phyloP scores from a whole-genome alignment of 2,797 vertebrate genomes.

The Hybognathus amarus region DNA sequence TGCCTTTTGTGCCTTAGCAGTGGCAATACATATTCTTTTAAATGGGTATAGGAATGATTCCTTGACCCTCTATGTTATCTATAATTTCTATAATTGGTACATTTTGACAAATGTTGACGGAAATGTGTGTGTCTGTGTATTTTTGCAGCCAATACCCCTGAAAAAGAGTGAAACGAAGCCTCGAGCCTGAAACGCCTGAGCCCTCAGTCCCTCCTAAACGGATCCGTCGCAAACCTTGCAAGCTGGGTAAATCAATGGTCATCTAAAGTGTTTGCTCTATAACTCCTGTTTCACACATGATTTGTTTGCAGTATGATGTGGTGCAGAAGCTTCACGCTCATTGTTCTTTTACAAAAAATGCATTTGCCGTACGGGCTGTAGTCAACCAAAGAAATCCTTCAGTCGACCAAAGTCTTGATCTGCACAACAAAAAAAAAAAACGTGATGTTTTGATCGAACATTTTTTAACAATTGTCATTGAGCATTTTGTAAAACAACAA shows the following conservation, averaged over 20 bases:
- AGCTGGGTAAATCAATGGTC: slow-evolving; percentile 28
- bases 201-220: slow-evolving; percentile 42
- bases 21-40: neutral
- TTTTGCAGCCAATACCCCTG: slow-evolving; percentile 56
- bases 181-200: slow-evolving; percentile 8
- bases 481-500: too few relatives aligned
- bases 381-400: too few relatives aligned
- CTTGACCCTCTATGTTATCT: neutral
- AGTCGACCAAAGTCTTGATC: too few relatives aligned
- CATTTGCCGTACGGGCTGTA: neutral
- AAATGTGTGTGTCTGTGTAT: neutral
- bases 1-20: neutral
- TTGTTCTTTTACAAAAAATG: too few relatives aligned
- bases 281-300: neutral
- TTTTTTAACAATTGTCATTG: too few relatives aligned
- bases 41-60: neutral
- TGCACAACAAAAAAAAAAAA: too few relatives aligned
- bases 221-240: slow-evolving; percentile 31
- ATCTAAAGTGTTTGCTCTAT: neutral
- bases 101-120: neutral
- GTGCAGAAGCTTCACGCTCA: neutral
- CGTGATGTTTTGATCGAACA: too few relatives aligned
- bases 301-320: neutral
- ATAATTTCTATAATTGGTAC: neutral
- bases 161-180: slow-evolving; percentile 53